Conservation (phyloP, 2,888 invertebrate genomes). For the Tanypteryx hageni region DNA sequence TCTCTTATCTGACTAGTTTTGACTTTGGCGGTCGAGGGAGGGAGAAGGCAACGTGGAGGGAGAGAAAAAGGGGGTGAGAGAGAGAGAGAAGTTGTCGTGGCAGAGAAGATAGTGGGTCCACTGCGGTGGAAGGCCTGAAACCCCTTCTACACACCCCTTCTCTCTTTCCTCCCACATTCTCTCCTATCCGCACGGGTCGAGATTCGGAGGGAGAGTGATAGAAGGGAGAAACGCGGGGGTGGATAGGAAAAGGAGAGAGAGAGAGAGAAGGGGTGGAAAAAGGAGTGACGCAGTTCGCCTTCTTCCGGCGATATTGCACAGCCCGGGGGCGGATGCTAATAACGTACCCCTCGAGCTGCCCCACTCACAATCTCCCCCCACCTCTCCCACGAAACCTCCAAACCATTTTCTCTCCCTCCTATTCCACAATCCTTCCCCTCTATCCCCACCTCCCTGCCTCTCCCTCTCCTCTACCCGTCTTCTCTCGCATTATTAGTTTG, state of each 20-base stretch:
- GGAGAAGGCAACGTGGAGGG: not conserved
- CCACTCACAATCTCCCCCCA: not conserved
- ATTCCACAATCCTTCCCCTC: too few relatives aligned
- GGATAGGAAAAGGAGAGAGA: too few relatives aligned
- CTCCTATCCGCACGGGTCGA: too few relatives aligned
- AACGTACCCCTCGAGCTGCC: constrained; percentile 1
- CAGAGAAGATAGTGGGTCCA: not conserved
- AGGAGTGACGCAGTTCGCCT: not conserved
- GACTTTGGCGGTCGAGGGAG: not conserved
- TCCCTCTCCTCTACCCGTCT: not conserved
- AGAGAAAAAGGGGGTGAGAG: not conserved
- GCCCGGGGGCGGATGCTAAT: constrained; percentile 26
- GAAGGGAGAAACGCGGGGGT: too few relatives aligned
- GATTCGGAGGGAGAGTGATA: too few relatives aligned
- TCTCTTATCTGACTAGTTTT: constrained; percentile 2
- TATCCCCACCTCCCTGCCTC: too few relatives aligned
- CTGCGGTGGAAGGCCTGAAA: constrained; percentile 17
- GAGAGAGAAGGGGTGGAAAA: too few relatives aligned
- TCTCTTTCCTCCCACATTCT: too few relatives aligned
- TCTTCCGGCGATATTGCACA: constrained; percentile 17
- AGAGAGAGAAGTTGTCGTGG: too few relatives aligned
- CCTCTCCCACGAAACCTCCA: too few relatives aligned
- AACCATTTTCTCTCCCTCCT: too few relatives aligned
- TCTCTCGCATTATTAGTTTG: constrained; percentile 56
- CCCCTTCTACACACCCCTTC: not conserved